Percentiles rank a stretch among this genome's conserved stretches.
phyloP scores from a whole-genome alignment of 1,140 invertebrate species.

The Diabrotica virgifera region DNA sequence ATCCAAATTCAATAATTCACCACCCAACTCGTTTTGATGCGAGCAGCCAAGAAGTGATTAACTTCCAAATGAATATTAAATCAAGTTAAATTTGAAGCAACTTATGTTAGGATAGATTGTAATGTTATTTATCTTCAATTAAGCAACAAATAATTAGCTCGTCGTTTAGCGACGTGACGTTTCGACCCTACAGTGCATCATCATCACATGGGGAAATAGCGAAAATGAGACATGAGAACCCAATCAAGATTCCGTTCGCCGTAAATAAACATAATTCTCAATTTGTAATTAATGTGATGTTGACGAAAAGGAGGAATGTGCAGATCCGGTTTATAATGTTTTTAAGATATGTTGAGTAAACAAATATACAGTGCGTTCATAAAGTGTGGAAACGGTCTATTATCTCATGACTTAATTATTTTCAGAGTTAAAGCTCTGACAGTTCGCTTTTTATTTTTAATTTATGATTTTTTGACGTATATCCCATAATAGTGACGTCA shows the following conservation, averaged over 20 bases:
- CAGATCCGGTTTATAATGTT: neutral
- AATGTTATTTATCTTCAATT: slow-evolving; percentile 3
- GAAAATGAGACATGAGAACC: slow-evolving; percentile 1
- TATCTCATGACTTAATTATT: too few species aligned
- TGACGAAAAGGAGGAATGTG: neutral
- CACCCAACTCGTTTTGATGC: too few species aligned
- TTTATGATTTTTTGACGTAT: too few species aligned
- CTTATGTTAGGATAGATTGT: neutral
- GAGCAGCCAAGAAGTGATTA: neutral
- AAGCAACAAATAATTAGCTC: slow-evolving; percentile 3
- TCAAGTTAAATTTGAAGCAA: neutral
- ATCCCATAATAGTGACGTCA: too few species aligned
- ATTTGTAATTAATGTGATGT: neutral
- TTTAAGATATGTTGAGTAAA: too few species aligned
- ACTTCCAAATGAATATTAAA: neutral
- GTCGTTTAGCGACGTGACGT: neutral
- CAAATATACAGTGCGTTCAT: too few species aligned
- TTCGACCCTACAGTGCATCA: slow-evolving; percentile 1
- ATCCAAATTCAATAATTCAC: too few species aligned
- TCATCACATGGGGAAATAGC: neutral
- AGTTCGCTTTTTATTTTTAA: too few species aligned
- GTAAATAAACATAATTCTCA: slow-evolving; percentile 3
- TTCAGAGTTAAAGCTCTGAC: too few species aligned
- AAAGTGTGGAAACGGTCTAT: too few species aligned
- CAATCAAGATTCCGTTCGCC: neutral